phyloP scores from a whole-genome alignment of 1,140 invertebrate genomes.

The Brachionus asplanchnoidis region DNA sequence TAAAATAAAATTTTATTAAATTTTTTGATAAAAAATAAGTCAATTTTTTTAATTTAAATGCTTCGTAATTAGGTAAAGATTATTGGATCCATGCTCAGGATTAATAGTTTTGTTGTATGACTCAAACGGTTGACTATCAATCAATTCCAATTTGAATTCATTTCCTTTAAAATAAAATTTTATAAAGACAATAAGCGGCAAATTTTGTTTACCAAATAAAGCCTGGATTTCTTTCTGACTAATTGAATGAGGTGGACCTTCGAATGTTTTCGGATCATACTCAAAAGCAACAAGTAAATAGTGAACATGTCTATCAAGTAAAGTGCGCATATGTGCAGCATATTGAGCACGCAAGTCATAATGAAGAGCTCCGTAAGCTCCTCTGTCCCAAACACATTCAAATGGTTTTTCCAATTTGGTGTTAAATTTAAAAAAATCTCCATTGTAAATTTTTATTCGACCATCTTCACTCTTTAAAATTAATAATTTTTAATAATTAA shows the following conservation, averaged over 20 bases:
- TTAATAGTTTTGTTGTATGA: neutral
- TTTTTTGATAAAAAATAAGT: neutral
- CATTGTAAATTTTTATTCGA: constrained; percentile 5
- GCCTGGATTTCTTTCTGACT: neutral
- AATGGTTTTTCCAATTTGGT: neutral
- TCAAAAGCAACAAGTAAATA: constrained; percentile 3
- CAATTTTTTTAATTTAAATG: neutral
- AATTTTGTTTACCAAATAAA: neutral
- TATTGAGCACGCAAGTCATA: neutral
- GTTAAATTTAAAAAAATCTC: constrained; percentile 27
- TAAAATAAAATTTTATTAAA: too few relatives aligned
- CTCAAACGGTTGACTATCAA: neutral
- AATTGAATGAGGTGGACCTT: neutral
- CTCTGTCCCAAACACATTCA: constrained; percentile 41
- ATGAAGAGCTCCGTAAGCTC: neutral
- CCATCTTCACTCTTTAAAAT: constrained; percentile 6
- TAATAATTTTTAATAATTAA: neutral
- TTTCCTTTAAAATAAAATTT: neutral
- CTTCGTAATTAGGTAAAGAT: neutral
- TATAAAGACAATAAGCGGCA: neutral
- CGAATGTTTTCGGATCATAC: neutral
- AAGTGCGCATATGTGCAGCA: neutral
- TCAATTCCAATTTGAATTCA: neutral
- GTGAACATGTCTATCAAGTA: neutral
- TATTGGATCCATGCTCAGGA: neutral